Evolutionary conservation across 1,140 invertebrate genomes (phyloP), one percentile per base, ranked within the genome.

Genomic region (Drosophila obscura): DNA sequence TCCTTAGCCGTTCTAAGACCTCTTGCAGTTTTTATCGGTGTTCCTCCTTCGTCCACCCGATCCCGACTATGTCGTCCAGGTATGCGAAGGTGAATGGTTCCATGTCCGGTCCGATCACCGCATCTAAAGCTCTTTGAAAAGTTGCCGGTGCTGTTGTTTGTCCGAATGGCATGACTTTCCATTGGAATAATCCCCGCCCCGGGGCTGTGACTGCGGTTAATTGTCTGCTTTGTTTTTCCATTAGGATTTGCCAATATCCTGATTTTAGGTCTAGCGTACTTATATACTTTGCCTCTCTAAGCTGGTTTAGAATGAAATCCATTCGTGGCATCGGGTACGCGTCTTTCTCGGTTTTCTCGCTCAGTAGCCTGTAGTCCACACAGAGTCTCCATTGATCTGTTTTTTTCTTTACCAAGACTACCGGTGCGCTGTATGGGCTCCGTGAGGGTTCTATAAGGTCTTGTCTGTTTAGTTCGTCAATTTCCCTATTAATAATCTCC

Each of bases 171-270:
- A n/a, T 45, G 3, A 45, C 44, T 8, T 45, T 45, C 44, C 44
- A 45, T 2, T 45, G 13, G 8, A 45, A 45, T 2, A 45, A 13
- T 7, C 44, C 45, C 5, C 31, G 31, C 31, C 31, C 31, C 8
- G 31, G 31, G 5, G 6, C 28, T 8, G 28, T 31, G 2, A 31
- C 8, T 1, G 28, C 7, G 28, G 28, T 2, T 15, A 15, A n/a
- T 44, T 44, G 41, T 15, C 16, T 22, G 45, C 45, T 46, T 19
- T 46, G 45, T 24, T 6, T 4, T 2, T 41, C 16, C 51, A 41
- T 53, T 0, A 35, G 51, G 2, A 53, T 39, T 6, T 53, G 31
- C 51, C 31, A 53, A n/a, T 52, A 52, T 16, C 50, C 50, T 6
- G 24, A 7, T 16, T 53, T 41, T 2, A 53, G 50, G 15, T 53